A percentile compares a stretch with the other conserved stretches of the same genome.
Conservation (phyloP, 2,797 vertebrate genomes). For the Astyanax mexicanus region DNA sequence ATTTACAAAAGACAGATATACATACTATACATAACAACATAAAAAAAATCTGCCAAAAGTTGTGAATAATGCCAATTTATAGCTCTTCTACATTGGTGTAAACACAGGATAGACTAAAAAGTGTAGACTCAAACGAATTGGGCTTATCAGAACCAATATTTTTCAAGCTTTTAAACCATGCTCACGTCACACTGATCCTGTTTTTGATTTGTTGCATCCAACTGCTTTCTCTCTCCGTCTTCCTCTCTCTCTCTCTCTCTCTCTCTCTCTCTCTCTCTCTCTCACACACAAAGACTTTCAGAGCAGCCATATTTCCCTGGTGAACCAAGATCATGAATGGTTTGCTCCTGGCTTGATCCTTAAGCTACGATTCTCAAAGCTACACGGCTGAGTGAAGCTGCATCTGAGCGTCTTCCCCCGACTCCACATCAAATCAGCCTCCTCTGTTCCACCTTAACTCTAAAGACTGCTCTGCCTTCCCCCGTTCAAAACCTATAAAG, state of each 20-base stretch:
- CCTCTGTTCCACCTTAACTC: background rate
- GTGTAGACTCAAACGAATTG: too few relatives aligned
- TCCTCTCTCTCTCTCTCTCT: background rate
- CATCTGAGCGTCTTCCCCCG: conserved; percentile 1
- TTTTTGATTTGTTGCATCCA: too few relatives aligned
- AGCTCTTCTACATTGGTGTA: too few relatives aligned
- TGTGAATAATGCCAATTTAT: too few relatives aligned
- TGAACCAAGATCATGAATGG: background rate
- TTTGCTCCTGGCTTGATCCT: background rate
- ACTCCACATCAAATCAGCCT: background rate
- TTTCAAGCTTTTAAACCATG: too few relatives aligned
- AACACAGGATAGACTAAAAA: too few relatives aligned
- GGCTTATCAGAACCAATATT: too few relatives aligned
- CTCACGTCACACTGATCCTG: too few relatives aligned
- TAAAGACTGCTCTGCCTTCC: background rate
- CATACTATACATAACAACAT: too few relatives aligned
- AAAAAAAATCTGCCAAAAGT: too few relatives aligned
- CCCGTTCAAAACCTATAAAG: background rate
- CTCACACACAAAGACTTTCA: background rate
- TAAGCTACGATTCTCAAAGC: background rate
- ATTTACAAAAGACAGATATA: too few relatives aligned
- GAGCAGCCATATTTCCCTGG: background rate
- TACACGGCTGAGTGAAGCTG: background rate
- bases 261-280: background rate
- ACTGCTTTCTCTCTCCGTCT: too few relatives aligned